Base-by-base conservation (phyloP, 2,888 invertebrate species). In the Acronicta aceris region DNA sequence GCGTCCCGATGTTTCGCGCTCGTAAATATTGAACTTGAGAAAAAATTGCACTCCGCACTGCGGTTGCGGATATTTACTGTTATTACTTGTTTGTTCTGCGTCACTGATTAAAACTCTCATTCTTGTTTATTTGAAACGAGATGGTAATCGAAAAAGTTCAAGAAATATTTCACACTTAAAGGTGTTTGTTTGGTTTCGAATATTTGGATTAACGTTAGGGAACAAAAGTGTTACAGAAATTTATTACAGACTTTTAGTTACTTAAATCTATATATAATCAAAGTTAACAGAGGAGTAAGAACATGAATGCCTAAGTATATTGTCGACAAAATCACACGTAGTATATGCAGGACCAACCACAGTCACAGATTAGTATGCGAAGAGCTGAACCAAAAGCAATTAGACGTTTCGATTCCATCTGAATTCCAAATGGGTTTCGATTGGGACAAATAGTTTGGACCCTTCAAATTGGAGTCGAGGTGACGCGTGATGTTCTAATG, bases 321-420 rank as follows among this genome's bases (percentile, higher is more conserved):
- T 59, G 45, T 59, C 47, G 51, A 66, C 46, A 45, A 59, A 59
- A 59, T 52, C 61, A 54, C 65, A 67, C 57, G 61, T 62, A 61
- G 63, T 60, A 60, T 54, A 68, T 53, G 45, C 49, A 42, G 36
- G 59, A 38, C 51, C 69, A 56, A 65, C 71, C 74, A 62, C 76
- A 64, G 56, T 65, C 62, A 63, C 58, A 75, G 70, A 81, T 87
- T 82, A 86, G 84, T 87, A 89, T 88, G 88, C 88, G 80, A 75
- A 79, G 82, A 80, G 85, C 80, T 81, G 78, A 81, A 84, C 75
- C 83, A 81, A 86, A 83, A 84, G 84, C 91, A 91, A 90, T 92
- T 91, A 92, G 87, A 85, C 88, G 84, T 86, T 85, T 83, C 83
- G 82, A 82, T 84, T 83, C 82, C 83, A 85, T 87, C 86, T 84